Conservation (phyloP, 2,888 invertebrate genomes). For the Gasteruption jaculator region DNA sequence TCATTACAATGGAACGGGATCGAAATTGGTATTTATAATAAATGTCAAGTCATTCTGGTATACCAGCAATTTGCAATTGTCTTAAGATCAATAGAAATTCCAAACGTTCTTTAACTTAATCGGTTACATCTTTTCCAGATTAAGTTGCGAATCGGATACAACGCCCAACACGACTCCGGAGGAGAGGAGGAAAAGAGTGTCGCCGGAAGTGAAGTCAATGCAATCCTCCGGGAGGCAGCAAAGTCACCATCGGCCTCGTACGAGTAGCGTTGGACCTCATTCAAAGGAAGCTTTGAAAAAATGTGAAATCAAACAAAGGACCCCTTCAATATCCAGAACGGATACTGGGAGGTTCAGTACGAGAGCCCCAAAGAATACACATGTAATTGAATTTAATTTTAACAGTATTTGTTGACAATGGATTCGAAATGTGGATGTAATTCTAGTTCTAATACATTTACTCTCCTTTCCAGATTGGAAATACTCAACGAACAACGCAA, state of each 20-base stretch:
- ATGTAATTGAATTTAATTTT: conserved; percentile 27
- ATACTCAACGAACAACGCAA: conserved; percentile 29
- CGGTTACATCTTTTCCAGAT: too few relatives aligned
- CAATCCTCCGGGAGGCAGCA: conserved; percentile 28
- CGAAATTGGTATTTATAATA: too few relatives aligned
- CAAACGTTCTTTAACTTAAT: too few relatives aligned
- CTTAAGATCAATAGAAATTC: too few relatives aligned
- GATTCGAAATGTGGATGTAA: too few relatives aligned
- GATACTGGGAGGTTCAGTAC: conserved; percentile 66
- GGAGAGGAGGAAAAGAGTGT: conserved; percentile 34
- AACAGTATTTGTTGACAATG: too few relatives aligned
- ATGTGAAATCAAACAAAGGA: conserved; percentile 31
- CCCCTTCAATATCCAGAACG: conserved; percentile 55
- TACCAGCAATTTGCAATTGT: too few relatives aligned
- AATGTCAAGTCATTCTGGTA: too few relatives aligned
- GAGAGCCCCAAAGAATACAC: conserved; percentile 52
- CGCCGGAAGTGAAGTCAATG: conserved; percentile 32
- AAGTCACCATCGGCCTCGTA: conserved; percentile 32
- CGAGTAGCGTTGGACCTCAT: conserved; percentile 28
- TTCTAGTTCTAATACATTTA: too few relatives aligned
- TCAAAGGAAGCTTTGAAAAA: conserved; percentile 33
- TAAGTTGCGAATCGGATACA: conserved; percentile 40
- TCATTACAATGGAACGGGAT: too few relatives aligned
- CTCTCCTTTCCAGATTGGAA: too few relatives aligned
- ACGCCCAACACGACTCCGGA: conserved; percentile 42